These are phyloP conservation scores for Bergia puertoricense DNA, from an alignment of 92 coral and sea anemone genomes.

Conservation along the genomic window DNA sequence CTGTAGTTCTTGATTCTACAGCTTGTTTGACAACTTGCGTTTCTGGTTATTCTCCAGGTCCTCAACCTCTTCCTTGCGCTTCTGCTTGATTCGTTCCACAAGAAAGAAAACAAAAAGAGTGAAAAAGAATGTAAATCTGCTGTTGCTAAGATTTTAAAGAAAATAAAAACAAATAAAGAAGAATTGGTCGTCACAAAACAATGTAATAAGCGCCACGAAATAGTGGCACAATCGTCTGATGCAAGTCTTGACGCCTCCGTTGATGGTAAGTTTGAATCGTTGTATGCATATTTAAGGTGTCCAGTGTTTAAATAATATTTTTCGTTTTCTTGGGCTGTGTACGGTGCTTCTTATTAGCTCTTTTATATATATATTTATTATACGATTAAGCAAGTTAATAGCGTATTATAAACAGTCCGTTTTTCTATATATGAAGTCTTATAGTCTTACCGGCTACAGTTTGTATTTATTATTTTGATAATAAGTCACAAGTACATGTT, in stretches of 20 bases:
- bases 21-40: too few species aligned
- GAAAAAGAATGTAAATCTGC: neutral
- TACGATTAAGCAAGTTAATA: too few species aligned
- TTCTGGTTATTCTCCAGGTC: constrained; percentile 2
- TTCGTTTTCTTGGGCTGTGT: neutral
- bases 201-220: neutral
- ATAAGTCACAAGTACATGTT: too few species aligned
- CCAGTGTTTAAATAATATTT: neutral
- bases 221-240: neutral
- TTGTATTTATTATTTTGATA: too few species aligned
- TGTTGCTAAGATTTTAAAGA: neutral
- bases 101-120: neutral
- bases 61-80: constrained; percentile 32
- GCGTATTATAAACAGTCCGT: too few species aligned
- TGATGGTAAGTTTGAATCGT: neutral
- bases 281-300: neutral
- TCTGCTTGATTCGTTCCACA: constrained; percentile 21
- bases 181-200: neutral
- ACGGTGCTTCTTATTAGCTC: too few species aligned
- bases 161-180: neutral
- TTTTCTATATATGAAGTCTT: too few species aligned
- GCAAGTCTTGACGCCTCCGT: neutral
- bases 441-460: too few species aligned
- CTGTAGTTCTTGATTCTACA: neutral
- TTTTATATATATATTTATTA: too few species aligned